Base-by-base conservation (phyloP, 1,140 invertebrate genomes). In the Papilio machaon region DNA sequence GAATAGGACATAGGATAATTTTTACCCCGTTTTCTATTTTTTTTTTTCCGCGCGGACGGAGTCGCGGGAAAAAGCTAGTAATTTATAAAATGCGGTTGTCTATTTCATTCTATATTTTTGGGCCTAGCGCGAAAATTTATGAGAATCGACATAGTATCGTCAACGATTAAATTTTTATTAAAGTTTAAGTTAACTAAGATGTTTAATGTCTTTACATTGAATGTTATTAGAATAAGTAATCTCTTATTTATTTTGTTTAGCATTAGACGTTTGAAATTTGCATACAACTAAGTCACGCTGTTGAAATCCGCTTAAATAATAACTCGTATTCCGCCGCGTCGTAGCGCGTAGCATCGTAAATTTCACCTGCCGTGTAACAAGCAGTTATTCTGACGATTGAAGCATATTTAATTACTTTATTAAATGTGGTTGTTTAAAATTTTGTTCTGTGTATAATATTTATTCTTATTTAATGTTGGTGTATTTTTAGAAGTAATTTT, bases 351-450 rank as follows among this genome's bases (percentile, higher is more conserved):
- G 9, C 19, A 13, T 75, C 73, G 73, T 75, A 75, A 75, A 75
- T 75, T 75, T 75, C 73, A 75, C 46, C 73, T 75, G 73, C 73
- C 10, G 19, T n/a, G 46, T 52, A 75, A 52, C 19, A 52, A 47
- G 19, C 73, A 30, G 73, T 75, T 47, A 75, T 75, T 75, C 46
- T 75, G 47, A 75, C 43, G 47, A 75, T 17, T 75, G 73, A 75
- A 52, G 73, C 47, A 52, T 13, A 75, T 75, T 75, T 75, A 75
- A 75, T 75, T 75, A 75, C 73, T 75, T 75, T 23, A 75, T 75
- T 52, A 75, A 73, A 38, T 35, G 43, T 10, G 35, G 35, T 73
- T 73, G 73, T 73, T 73, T 46, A 75, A 46, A 43, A 2, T 43
- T 43, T 43, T 43, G 38, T 43, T 43, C 38, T 43, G 0, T 43